phyloP scores from a whole-genome alignment of 2,888 invertebrate species.

The Drosophila pegasa region DNA sequence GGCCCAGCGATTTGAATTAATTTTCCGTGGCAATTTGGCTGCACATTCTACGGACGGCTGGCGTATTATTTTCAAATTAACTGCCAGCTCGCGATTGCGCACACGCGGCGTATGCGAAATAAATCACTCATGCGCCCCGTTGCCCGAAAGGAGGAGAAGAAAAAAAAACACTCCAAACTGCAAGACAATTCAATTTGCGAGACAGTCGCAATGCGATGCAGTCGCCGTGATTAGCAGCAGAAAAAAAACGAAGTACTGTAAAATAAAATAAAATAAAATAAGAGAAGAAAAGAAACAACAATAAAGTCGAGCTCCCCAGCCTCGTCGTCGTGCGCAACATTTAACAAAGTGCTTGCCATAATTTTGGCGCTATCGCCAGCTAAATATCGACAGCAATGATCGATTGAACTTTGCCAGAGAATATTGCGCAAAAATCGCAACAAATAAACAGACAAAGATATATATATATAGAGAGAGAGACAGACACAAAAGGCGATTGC shows the following conservation, averaged over 20 bases:
- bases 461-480: conserved; percentile 53
- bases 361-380: conserved; percentile 73
- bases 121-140: conserved; percentile 77
- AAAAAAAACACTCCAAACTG: conserved; percentile 51
- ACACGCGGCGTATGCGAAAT: conserved; percentile 80
- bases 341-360: conserved; percentile 80
- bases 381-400: conserved; percentile 78
- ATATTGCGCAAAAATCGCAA: conserved; percentile 48
- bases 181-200: conserved; percentile 76
- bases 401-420: conserved; percentile 75
- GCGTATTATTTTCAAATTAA: conserved; percentile 78
- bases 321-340: conserved; percentile 65
- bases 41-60: conserved; percentile 33
- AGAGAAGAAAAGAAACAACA: conserved; percentile 39
- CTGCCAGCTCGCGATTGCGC: conserved; percentile 64
- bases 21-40: conserved; percentile 63
- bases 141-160: conserved; percentile 32
- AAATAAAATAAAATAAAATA: background rate
- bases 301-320: conserved; percentile 38
- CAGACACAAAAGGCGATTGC: conserved; percentile 72
- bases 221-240: conserved; percentile 67
- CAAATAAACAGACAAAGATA: conserved; percentile 45
- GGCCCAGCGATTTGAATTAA: conserved; percentile 64
- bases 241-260: too few relatives aligned
- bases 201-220: conserved; percentile 69